Evolutionary conservation across 2,113 vertebrate genomes (phyloP).

Genomic region (Salvelinus namaycush): DNA sequence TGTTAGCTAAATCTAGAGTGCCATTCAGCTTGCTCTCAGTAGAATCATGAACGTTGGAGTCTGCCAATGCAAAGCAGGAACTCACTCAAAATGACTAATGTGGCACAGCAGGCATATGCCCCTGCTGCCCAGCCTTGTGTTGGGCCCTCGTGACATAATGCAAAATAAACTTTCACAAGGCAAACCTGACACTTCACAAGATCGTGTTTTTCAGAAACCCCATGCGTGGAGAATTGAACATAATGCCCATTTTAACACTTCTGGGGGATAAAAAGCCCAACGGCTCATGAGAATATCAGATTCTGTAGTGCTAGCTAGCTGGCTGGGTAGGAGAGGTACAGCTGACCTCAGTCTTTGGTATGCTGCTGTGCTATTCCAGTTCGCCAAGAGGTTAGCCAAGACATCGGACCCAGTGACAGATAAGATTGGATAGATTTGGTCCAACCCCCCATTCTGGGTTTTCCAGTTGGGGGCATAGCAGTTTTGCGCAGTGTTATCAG

Average conservation of each 20-base stretch:
- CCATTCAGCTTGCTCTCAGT: too few species aligned
- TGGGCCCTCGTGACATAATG: background rate
- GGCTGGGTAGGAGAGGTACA: conserved; percentile 27
- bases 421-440: background rate
- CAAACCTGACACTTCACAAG: background rate
- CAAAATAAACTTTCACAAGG: background rate
- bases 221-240: conserved; percentile 8
- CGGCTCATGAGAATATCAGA: conserved; percentile 50
- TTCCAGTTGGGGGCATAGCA: background rate
- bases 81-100: too few species aligned
- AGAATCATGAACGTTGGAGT: too few species aligned
- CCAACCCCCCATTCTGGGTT: too few species aligned
- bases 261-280: conserved; percentile 31
- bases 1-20: too few species aligned
- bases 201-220: background rate
- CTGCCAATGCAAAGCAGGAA: too few species aligned
- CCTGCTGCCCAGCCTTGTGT: too few species aligned
- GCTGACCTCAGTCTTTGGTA: conserved; percentile 55
- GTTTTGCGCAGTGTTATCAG: background rate
- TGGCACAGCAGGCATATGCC: too few species aligned
- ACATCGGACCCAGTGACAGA: background rate
- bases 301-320: conserved; percentile 15
- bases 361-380: conserved; percentile 27
- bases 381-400: conserved; percentile 55
- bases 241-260: conserved; percentile 36